Base-by-base conservation (phyloP, 2,888 invertebrate genomes). In the Hydriomena furcata region DNA sequence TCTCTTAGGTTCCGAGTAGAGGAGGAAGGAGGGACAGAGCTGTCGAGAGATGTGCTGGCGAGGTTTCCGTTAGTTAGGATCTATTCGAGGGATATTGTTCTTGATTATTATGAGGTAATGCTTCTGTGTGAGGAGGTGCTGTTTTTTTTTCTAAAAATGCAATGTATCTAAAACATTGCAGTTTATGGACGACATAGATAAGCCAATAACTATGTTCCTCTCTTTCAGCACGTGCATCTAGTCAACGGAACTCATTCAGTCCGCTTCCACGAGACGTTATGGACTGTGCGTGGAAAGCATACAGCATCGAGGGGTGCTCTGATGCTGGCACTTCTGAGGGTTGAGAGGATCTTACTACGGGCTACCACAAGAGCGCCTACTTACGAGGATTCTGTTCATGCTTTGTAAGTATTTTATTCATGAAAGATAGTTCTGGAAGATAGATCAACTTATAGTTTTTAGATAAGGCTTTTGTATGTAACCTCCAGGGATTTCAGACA, bases 311-410 rank as follows among this genome's bases (percentile, higher is more conserved):
- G 79, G 79, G 92, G 78, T 75, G 94, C 95, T 23, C 91, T 99
- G 70, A 98, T 99, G 98, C 92, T 97, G n/a, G 95, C 97, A 0
- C 91, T 99, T 52, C 97, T 98, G 73, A 95, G 96, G 66, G 87
- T 99, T 0, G 94, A 96, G 51, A 93, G 95, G 59, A 92, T 98
- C 54, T 92, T 96, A 32, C 89, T 99, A 30, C 91, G 96, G 37
- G 96, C 94, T 51, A 79, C 82, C 48, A 82, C 79, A 0, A 61
- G 83, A 4, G 81, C 79, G 2, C 86, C 84, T 0, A 64, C 68
- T 0, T 37, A 47, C 0, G 59, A 61, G 0, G 83, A 85, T 5
- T 78, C 74, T 1, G 74, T 83, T 1, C 83, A 84, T 52, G 81
- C 84, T 0, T 61, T 84, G 84, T 84, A 25, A 78, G 79, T 82